These are phyloP conservation scores for Solenopsis fugax DNA, from an alignment of 1,140 invertebrate genomes.

Conservation along the genomic window DNA sequence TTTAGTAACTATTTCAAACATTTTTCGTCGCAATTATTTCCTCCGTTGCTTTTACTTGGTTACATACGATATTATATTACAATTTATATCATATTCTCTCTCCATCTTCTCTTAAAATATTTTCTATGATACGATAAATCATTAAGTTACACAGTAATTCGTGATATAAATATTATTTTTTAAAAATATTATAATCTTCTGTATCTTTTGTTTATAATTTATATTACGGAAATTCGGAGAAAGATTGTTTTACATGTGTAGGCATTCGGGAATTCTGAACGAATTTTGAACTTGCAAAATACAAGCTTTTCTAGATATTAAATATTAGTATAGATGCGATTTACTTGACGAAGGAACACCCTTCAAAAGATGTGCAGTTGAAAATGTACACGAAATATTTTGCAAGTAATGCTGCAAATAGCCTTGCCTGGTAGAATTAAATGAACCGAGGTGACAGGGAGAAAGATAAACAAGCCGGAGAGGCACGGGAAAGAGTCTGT, in stretches of 20 bases:
- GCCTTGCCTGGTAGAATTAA: slow-evolving; percentile 78
- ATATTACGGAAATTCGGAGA: background rate
- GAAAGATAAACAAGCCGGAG: slow-evolving; percentile 82
- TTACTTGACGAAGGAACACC: slow-evolving; percentile 28
- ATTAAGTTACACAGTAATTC: slow-evolving; percentile 1
- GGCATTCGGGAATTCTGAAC: background rate
- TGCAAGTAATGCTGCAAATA: slow-evolving; percentile 84
- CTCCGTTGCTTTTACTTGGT: background rate
- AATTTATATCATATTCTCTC: background rate
- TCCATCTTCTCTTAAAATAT: background rate
- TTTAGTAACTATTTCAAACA: too few species aligned
- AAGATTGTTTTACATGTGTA: background rate
- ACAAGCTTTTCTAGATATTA: slow-evolving; percentile 44
- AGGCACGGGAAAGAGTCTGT: slow-evolving; percentile 80
- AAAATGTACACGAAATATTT: slow-evolving; percentile 82
- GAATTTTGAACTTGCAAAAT: slow-evolving; percentile 23
- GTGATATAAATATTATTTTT: background rate
- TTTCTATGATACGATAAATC: background rate
- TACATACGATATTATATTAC: too few species aligned
- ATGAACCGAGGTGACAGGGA: slow-evolving; percentile 79
- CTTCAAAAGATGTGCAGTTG: slow-evolving; percentile 54
- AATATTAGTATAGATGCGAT: slow-evolving; percentile 40
- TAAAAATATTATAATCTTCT: background rate
- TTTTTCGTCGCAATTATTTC: background rate
- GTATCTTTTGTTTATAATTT: background rate